Base-by-base conservation (phyloP, 64 coral and sea anemone species). In the Dendrophyllia cribrosa region DNA sequence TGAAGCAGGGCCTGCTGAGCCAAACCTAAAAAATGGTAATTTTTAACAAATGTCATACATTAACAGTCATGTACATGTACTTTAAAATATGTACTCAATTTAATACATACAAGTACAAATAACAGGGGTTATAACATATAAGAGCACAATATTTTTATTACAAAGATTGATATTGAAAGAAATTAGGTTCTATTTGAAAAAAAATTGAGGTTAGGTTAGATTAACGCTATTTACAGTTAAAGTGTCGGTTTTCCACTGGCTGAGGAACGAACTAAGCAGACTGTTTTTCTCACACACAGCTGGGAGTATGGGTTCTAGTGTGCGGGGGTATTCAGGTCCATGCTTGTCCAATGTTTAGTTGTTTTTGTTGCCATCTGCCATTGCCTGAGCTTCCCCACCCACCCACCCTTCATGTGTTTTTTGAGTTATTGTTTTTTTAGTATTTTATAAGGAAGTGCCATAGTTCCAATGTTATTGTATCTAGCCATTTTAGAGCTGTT, bases 1-100 rank as follows among this genome's bases (percentile, higher is more conserved):
- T 99, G 97, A 16, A 93, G 49, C 66, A 99, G 77, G 48, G 97
- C 97, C 75, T 99, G 97, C 86, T 88, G 86, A 9, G 90, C 82
- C 51, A 96, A 72, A 10, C 83, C 97, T 94, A 72, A 43, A 51
- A 49, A 76, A 12, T 69, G 0, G 80, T 13, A 8, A 19, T 6
- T 9, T 58, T 7, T 9, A 7, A 58, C 7, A 9, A 58, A 58
- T 58, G 55, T 9, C 34, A 34, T 34, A 34, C 34, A 34, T 34
- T 34, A 34, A 34, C 34, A 34, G 34, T 34, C 34, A 34, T 34
- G 34, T 34, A 34, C 34, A 34, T 34, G 34, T 34, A 34, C 34
- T 34, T 34, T 34, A 34, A 34, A 34, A 34, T 34, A 34, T 34
- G 0, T 34, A 34, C 34, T 34, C 34, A 34, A 34, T 34, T 34